Base-by-base conservation (phyloP, 2,797 vertebrate genomes). In the Syndactyla subalaris region DNA sequence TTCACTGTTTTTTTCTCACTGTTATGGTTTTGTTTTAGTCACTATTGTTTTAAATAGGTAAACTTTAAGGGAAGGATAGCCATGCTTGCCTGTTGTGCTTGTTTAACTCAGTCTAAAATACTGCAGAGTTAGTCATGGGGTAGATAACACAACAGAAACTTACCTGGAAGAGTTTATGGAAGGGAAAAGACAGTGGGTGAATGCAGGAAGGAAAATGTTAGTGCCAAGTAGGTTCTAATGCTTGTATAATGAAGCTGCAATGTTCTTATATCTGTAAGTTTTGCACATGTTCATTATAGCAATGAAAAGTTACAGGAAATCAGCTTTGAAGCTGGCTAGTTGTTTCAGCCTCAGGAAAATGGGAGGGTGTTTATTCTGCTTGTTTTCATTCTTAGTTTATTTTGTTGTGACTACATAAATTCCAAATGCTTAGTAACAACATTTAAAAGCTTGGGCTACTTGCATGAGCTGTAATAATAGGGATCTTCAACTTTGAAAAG, bases 331-430 rank as follows among this genome's bases (percentile, higher is more conserved):
- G 61, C 27, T 91, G 55, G 3, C 26, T 49, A 27, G 57, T 75
- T 38, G 76, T 80, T 87, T 94, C 74, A 65, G 68, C 72, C 77
- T 77, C 36, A 58, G 70, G 85, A 90, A 84, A 86, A 88, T 51
- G 41, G 72, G 78, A 88, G 68, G 54, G 30, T 96, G 38, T 93
- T 91, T 87, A 48, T 78, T 78, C 20, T 85, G 32, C 30, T 19
- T 75, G 51, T 30, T 75, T 93, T 93, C 61, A 65, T 88, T 95
- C 27, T 54, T 67, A 36, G 34, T 77, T 92, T 91, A 57, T 91
- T 91, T 85, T 77, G 45, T 80, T 92, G 30, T 92, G 58, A 75
- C 54, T 77, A 9, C 22, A 7, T 83, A 89, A 85, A 71, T 89
- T 93, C 29, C 24, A 63, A 57, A 36, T 59, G 22, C 24, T 68